A percentile compares a stretch with the other conserved stretches of the same genome.
Conservation (phyloP, 2,888 invertebrate genomes). For the Balanococcus diminutus region DNA sequence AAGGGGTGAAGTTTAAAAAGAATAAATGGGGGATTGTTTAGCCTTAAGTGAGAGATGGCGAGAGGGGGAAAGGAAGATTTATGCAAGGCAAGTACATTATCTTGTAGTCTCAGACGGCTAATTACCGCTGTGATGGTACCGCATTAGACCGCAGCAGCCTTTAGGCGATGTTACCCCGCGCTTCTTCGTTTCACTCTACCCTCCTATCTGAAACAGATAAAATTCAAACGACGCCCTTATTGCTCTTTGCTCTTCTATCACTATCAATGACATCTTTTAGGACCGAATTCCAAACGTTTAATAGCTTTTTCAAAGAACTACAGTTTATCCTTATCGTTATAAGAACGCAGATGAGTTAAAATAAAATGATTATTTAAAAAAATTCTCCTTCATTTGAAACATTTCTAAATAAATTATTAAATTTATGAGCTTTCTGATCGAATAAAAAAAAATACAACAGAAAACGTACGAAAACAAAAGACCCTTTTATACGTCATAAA, state of each 20-base stretch:
- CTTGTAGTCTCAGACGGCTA: conserved; percentile 66
- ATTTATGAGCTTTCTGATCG: background rate
- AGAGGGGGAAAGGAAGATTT: conserved; percentile 62
- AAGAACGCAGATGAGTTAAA: conserved; percentile 33
- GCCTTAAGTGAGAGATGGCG: conserved; percentile 53
- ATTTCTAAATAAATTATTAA: background rate
- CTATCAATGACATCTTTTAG: conserved; percentile 54
- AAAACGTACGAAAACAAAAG: background rate
- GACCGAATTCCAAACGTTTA: conserved; percentile 52
- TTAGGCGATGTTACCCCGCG: conserved; percentile 43
- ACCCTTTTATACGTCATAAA: background rate
- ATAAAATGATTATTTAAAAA: conserved; percentile 51
- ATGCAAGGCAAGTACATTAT: conserved; percentile 66
- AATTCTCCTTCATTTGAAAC: background rate
- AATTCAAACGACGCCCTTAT: conserved; percentile 55
- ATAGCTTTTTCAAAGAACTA: conserved; percentile 53
- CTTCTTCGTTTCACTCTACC: background rate
- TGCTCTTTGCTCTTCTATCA: conserved; percentile 55
- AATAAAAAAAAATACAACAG: background rate
- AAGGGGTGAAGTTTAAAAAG: conserved; percentile 54
- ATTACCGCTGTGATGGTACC: conserved; percentile 61
- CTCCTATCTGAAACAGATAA: conserved; percentile 50
- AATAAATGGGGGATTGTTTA: conserved; percentile 55
- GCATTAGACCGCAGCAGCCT: conserved; percentile 56
- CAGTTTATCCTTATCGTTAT: conserved; percentile 47